Evolutionary conservation across 2,113 vertebrate genomes (phyloP), one percentile per base, ranked within the genome.

Genomic region (Melanerpes aurifrons): DNA sequence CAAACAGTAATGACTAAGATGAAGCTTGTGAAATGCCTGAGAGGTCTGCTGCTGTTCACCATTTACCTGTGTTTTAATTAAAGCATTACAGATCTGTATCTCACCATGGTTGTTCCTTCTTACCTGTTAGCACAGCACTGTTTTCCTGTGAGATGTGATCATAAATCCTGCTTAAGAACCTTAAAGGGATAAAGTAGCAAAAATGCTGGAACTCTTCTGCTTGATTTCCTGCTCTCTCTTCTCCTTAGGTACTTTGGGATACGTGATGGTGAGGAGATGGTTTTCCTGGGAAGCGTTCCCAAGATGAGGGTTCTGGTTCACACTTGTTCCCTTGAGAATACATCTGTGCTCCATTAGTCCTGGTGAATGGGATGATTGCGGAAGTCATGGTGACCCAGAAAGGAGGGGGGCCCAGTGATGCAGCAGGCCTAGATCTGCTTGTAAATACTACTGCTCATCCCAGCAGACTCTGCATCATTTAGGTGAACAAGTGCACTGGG

Each of bases 271-370:
- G 80, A 90, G 92, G 77, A 90, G 76, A 84, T 95, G 90, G 94
- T 66, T 90, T 84, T 93, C 35, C 86, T 75, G 83, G 90, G 81
- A 89, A 87, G 68, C 0, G 0, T 69, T 94, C 48, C 92, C 82
- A 81, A 35, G 73, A 86, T 28, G 62, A 75, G 69, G 69, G 69
- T 84, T 96, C 80, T 93, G 88, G 50, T 91, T 94, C 64, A 70
- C 9, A 0, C 67, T 82, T 28, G 1, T 15, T 96, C 93, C 93
- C 93, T 62, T 0, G 86, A 69, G 95, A 93, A 80, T 24, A 89
- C 83, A 93, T 94, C 94, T 96, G 93, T 69, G 86, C 96, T 93
- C 90, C 87, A 81, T 92, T 93, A 96, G 88, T 79, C 37, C 77
- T 84, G 90, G 80, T 84, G 73, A 75, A 31, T 4, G 1, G 69